These are phyloP conservation scores for Ornithoptera alexandrae DNA, from an alignment of 2,888 invertebrate genomes.

Conservation along the genomic window DNA sequence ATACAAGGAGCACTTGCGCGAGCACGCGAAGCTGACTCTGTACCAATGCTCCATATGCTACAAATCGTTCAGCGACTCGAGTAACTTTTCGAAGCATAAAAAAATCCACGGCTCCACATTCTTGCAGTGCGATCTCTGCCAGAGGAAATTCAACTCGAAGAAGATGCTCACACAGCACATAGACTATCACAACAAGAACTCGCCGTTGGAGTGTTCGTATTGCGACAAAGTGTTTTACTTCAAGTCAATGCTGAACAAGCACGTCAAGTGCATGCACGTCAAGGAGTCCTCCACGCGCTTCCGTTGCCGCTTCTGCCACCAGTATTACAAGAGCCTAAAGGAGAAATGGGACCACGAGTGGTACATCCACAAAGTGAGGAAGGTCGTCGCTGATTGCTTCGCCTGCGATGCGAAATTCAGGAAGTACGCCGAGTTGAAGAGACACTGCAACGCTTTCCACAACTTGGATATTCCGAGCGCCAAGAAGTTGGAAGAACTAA, in stretches of 20 bases:
- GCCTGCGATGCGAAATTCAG: constrained; percentile 64
- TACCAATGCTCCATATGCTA: constrained; percentile 74
- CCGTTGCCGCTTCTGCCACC: constrained; percentile 60
- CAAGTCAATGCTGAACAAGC: constrained; percentile 69
- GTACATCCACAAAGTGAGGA: constrained; percentile 65
- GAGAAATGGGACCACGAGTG: constrained; percentile 77
- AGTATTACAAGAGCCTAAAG: constrained; percentile 55
- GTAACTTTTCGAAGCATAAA: constrained; percentile 76
- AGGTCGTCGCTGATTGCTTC: constrained; percentile 64
- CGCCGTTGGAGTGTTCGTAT: constrained; percentile 54
- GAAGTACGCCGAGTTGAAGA: constrained; percentile 65
- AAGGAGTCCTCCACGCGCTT: constrained; percentile 46
- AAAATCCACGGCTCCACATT: constrained; percentile 66
- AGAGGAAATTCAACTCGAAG: constrained; percentile 72
- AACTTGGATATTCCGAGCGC: constrained; percentile 54
- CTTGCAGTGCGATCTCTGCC: constrained; percentile 71
- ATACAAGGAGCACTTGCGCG: constrained; percentile 70
- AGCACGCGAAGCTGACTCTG: constrained; percentile 70
- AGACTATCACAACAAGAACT: constrained; percentile 63
- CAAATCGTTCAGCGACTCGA: constrained; percentile 74
- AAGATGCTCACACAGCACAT: constrained; percentile 70
- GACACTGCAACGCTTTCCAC: constrained; percentile 55
- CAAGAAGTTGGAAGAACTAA: constrained; percentile 41
- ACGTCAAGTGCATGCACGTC: constrained; percentile 58
- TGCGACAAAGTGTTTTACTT: constrained; percentile 66